Evolutionary conservation across 2,113 vertebrate species (phyloP).

Genomic region (Centropus unirufus): DNA sequence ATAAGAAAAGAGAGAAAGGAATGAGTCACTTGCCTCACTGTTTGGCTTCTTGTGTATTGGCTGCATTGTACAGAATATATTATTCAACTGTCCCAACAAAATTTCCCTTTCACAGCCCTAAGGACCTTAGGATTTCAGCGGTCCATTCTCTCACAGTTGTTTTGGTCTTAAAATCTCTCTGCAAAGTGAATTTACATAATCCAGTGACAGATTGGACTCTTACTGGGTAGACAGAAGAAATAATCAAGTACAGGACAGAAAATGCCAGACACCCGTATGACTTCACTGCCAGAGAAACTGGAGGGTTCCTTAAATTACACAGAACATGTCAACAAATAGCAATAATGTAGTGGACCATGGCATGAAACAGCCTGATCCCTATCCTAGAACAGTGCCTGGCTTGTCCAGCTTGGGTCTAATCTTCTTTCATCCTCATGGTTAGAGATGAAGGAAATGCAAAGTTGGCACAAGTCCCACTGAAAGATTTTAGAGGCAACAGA

Average conservation of each 20-base stretch:
- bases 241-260: constrained; percentile 31
- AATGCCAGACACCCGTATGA: not conserved
- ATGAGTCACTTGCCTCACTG: not conserved
- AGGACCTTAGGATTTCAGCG: not conserved
- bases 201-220: constrained; percentile 23
- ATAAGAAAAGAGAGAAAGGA: not conserved
- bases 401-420: not conserved
- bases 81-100: not conserved
- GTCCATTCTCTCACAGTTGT: not conserved
- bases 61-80: not conserved
- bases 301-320: not conserved
- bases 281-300: not conserved
- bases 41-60: not conserved
- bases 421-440: not conserved
- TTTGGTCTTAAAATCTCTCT: not conserved
- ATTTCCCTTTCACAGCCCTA: not conserved
- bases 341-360: not conserved
- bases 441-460: not conserved
- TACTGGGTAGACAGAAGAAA: constrained; percentile 9
- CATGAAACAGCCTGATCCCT: not conserved
- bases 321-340: not conserved
- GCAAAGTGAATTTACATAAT: not conserved
- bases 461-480: not conserved
- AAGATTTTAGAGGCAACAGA: not conserved
- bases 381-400: not conserved